Evolutionary conservation across 2,113 vertebrate species (phyloP), one percentile per base, ranked within the genome.

Genomic region (Trichechus manatus): DNA sequence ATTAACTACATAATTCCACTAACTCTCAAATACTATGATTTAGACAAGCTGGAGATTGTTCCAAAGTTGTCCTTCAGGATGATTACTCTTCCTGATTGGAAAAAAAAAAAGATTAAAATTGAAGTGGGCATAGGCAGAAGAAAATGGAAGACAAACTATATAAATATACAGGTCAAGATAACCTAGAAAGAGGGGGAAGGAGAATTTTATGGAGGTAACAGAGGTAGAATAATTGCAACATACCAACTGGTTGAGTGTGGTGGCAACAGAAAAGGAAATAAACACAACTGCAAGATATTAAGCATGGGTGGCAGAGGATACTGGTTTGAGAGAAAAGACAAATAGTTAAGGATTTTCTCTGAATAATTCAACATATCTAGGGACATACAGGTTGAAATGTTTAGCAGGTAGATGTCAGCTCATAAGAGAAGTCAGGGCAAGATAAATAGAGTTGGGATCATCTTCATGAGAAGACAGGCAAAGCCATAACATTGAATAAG

Each of bases 101-200:
- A 17, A 20, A 39, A 61, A 56, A 74, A 92, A 68, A n/a, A 95
- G n/a, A 87, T 27, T 90, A 81, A 68, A 94, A 77, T 25, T 68
- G 84, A 93, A 82, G 63, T 86, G 39, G 85, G 75, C 74, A 39
- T 36, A 70, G 59, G n/a, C 61, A 93, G 75, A 47, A 95, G 75
- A 79, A 94, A 91, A 92, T 84, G 63, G 39, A 88, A 93, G 72
- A 93, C 86, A 86, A 44, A 42, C 44, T 50, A 66, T 59, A 59
- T 47, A 39, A 80, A 87, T 68, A 84, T 33, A 22, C 42, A 93
- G 79, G 61, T 95, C 75, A 50, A 89, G 64, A 89, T 90, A 89
- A 93, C 87, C 94, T n/a, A 9, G 42, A 85, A 8, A 80, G 42
- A 89, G 39, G 33, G 85, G 33, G 25, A 91, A 86, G 59, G 6